A percentile compares a stretch with the other conserved stretches of the same genome.
These are phyloP conservation scores for Gonatopus flavifemur DNA, from an alignment of 1,140 invertebrate genomes.

Conservation along the genomic window DNA sequence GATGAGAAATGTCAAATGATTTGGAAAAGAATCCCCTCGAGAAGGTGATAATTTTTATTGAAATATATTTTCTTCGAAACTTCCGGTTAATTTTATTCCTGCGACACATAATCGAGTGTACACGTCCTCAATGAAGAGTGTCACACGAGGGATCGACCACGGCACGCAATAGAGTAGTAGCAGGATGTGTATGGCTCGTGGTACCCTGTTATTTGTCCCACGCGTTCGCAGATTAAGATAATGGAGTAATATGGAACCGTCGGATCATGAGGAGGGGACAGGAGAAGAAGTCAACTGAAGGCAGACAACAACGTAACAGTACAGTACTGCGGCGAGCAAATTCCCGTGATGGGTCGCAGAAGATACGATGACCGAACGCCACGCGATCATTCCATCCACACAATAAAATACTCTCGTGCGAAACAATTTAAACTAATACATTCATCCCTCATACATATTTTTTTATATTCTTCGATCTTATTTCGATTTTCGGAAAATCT, in stretches of 20 bases:
- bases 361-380: constrained; percentile 32
- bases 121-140: neutral
- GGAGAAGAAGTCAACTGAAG: neutral
- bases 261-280: constrained; percentile 2
- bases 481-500: constrained; percentile 9
- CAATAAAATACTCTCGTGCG: constrained; percentile 28
- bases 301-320: constrained; percentile 8
- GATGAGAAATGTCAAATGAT: no score
- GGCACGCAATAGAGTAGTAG: neutral
- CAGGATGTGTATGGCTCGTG: constrained; percentile 1
- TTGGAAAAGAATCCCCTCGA: neutral
- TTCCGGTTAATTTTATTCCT: no score
- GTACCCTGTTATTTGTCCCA: constrained; percentile 38
- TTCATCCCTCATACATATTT: constrained; percentile 1
- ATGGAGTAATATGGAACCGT: constrained; percentile 31
- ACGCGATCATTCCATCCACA: constrained; percentile 27
- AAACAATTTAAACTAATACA: constrained; percentile 22
- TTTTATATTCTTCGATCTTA: neutral
- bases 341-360: constrained; percentile 2
- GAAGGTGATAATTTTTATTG: no score
- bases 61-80: no score
- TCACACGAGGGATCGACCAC: neutral
- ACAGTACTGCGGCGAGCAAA: neutral
- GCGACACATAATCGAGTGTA: neutral
- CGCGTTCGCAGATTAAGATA: constrained; percentile 36